phyloP scores from a whole-genome alignment of 1,140 invertebrate species.

The Drosophila kikkawai region DNA sequence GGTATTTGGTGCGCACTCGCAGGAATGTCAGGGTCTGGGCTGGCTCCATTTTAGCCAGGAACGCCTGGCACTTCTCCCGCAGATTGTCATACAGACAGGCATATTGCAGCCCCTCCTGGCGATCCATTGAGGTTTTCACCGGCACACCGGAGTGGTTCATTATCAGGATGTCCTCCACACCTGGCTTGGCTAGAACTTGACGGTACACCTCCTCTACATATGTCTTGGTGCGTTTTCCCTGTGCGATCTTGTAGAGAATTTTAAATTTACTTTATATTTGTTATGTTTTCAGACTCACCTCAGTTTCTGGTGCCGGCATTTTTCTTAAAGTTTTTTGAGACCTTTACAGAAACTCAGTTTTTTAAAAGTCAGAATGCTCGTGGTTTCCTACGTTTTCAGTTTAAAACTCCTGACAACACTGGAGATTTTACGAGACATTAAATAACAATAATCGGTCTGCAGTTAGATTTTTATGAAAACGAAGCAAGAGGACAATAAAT shows the following conservation, averaged over 20 bases:
- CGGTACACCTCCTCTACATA: constrained; percentile 74
- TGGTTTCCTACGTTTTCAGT: constrained; percentile 1
- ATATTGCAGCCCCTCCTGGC: constrained; percentile 57
- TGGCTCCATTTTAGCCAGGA: constrained; percentile 67
- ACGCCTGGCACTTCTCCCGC: constrained; percentile 67
- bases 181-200: constrained; percentile 57
- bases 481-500: constrained; percentile 17
- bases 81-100: constrained; percentile 76
- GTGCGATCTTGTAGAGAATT: not conserved
- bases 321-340: not conserved
- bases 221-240: constrained; percentile 69
- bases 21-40: constrained; percentile 56
- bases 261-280: not conserved
- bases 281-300: constrained; percentile 19
- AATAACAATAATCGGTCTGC: not conserved
- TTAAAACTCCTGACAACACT: not conserved
- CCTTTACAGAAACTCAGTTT: not conserved
- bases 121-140: constrained; percentile 70
- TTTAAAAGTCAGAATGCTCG: not conserved
- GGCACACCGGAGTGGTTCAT: constrained; percentile 77
- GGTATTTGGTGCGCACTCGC: constrained; percentile 69
- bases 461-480: not conserved
- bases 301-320: constrained; percentile 44
- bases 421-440: not conserved
- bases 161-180: constrained; percentile 72